A percentile compares a stretch with the other conserved stretches of the same genome.
phyloP scores from a whole-genome alignment of 2,113 vertebrate species.

The Pseudonaja textilis region DNA sequence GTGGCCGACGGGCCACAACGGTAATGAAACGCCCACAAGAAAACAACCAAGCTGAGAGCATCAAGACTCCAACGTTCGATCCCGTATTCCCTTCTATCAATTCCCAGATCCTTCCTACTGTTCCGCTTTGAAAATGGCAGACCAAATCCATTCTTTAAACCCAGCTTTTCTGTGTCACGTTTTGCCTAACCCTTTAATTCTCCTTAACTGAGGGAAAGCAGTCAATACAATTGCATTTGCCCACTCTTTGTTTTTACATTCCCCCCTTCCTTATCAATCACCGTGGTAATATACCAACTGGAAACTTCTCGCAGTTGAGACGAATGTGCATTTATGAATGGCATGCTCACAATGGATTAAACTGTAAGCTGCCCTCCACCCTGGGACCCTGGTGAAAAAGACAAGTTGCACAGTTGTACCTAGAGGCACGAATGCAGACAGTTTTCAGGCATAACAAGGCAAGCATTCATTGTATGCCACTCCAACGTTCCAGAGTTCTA shows the following conservation, averaged over 20 bases:
- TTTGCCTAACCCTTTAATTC: background rate
- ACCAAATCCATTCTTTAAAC: background rate
- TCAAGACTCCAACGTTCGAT: background rate
- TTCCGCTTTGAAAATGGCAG: background rate
- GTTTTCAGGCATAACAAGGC: conserved; percentile 27
- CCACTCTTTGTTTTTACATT: background rate
- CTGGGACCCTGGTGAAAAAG: background rate
- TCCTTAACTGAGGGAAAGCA: background rate
- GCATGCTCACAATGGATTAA: background rate
- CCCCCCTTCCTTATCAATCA: background rate
- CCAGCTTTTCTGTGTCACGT: background rate
- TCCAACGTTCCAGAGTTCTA: conserved; percentile 38
- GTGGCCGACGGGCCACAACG: too few species aligned
- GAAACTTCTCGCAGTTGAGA: background rate
- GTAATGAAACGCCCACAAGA: background rate
- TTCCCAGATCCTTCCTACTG: background rate
- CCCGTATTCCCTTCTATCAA: background rate
- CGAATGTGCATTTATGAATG: background rate
- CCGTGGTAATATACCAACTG: background rate
- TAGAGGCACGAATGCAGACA: background rate
- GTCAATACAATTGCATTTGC: background rate
- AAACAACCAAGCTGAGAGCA: background rate
- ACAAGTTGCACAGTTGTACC: background rate
- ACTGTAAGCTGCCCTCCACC: background rate
- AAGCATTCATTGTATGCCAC: conserved; percentile 38